phyloP scores from a whole-genome alignment of 2,797 vertebrate species.

The Pygocentrus nattereri region DNA sequence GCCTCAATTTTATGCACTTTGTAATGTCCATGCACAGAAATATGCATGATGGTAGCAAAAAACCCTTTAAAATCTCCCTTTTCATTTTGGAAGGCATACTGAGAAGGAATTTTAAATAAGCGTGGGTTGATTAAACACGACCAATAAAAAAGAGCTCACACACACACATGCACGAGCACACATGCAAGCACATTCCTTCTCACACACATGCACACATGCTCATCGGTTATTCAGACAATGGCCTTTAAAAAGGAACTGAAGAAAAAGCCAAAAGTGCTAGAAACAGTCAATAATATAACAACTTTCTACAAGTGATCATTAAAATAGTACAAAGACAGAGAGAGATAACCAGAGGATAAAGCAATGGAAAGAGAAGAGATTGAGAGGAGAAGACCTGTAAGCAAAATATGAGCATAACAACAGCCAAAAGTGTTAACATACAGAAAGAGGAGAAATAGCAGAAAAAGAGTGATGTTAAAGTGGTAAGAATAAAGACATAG shows the following conservation, averaged over 20 bases:
- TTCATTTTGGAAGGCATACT: neutral
- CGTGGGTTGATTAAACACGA: slow-evolving; percentile 3
- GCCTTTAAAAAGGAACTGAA: neutral
- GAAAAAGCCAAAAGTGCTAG: neutral
- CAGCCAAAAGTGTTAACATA: neutral
- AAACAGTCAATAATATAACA: neutral
- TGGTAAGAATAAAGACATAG: neutral
- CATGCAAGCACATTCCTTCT: neutral
- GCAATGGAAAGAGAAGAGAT: neutral
- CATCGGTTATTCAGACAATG: neutral
- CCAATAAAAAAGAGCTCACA: neutral
- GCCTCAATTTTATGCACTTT: slow-evolving; percentile 1
- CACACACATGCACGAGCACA: neutral
- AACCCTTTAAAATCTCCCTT: neutral
- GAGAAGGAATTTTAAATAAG: slow-evolving; percentile 8
- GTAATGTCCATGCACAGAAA: slow-evolving; percentile 1
- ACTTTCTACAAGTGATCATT: neutral
- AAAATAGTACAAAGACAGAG: neutral
- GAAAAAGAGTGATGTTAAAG: neutral
- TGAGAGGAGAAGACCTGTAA: slow-evolving; percentile 3
- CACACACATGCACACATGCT: neutral
- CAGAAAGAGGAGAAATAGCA: neutral
- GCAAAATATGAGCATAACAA: neutral
- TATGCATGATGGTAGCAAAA: neutral
- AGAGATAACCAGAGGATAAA: neutral